Conservation (phyloP, 2,888 invertebrate genomes). For the Agonopterix heracliana region DNA sequence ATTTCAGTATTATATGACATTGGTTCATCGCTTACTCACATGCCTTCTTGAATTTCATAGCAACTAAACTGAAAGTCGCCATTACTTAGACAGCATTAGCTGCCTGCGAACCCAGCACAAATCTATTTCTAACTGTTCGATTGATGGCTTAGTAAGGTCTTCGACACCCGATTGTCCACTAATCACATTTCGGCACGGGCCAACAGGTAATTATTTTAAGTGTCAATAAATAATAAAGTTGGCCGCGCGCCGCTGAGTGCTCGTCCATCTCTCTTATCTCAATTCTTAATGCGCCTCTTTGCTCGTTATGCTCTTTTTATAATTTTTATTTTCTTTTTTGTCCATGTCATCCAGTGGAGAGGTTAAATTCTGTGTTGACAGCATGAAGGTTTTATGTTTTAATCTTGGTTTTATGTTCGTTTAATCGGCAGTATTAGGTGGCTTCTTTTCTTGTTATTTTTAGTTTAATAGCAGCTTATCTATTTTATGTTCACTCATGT, state of each 20-base stretch:
- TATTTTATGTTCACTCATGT: conserved; percentile 22
- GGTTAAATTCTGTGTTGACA: conserved; percentile 72
- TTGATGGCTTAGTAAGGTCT: conserved; percentile 28
- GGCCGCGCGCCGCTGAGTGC: conserved; percentile 66
- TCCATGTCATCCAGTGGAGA: conserved; percentile 58
- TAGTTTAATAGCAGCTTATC: conserved; percentile 36
- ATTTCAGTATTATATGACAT: no score
- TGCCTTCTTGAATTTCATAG: no score
- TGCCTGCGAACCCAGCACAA: not conserved
- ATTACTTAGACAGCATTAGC: no score
- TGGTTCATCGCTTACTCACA: no score
- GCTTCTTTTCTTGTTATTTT: conserved; percentile 22
- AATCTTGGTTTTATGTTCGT: conserved; percentile 63
- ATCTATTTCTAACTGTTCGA: conserved; percentile 1
- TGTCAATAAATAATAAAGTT: conserved; percentile 76
- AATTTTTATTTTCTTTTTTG: conserved; percentile 53
- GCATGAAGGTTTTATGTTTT: conserved; percentile 71
- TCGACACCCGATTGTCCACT: conserved; percentile 31
- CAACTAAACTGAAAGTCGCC: no score
- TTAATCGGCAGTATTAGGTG: conserved; percentile 53
- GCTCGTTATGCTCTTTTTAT: conserved; percentile 60
- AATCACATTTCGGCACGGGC: conserved; percentile 64
- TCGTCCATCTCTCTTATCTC: conserved; percentile 75
- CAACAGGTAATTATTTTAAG: conserved; percentile 74
- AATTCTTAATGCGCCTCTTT: conserved; percentile 75